These are phyloP conservation scores for Andrena dorsata DNA, from an alignment of 2,888 invertebrate genomes.

Conservation along the genomic window DNA sequence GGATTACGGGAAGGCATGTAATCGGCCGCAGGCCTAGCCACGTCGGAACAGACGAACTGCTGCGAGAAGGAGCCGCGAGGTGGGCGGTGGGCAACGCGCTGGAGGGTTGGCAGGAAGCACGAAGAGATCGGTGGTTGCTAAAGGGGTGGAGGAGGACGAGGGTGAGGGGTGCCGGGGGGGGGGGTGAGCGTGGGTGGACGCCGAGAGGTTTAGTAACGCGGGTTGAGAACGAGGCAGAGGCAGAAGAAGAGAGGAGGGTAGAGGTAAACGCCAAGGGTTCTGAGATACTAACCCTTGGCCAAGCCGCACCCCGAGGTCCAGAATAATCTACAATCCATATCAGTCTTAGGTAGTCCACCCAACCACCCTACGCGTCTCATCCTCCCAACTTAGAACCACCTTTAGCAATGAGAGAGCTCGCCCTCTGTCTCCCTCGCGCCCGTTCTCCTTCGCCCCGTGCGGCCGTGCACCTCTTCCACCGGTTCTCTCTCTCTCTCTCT, in stretches of 20 bases:
- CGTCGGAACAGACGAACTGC: slow-evolving; percentile 77
- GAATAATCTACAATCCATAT: slow-evolving; percentile 85
- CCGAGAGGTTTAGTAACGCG: slow-evolving; percentile 75
- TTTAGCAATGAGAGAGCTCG: slow-evolving; percentile 77
- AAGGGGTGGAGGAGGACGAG: slow-evolving; percentile 29
- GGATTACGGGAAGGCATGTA: slow-evolving; percentile 83
- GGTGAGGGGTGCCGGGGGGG: no score
- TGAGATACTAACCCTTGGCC: slow-evolving; percentile 84
- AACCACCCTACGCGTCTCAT: slow-evolving; percentile 66
- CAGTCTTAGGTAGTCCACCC: slow-evolving; percentile 84
- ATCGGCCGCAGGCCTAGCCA: slow-evolving; percentile 80
- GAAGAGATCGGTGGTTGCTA: slow-evolving; percentile 63
- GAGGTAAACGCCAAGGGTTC: slow-evolving; percentile 75
- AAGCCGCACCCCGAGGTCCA: slow-evolving; percentile 84
- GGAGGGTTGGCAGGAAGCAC: slow-evolving; percentile 56
- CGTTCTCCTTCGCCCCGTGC: slow-evolving; percentile 17
- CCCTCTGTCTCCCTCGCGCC: slow-evolving; percentile 49
- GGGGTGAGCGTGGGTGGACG: slow-evolving; percentile 63
- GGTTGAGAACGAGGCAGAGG: slow-evolving; percentile 70
- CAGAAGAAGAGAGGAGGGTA: slow-evolving; percentile 66
- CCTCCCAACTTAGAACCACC: slow-evolving; percentile 77
- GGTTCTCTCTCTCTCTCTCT: slow-evolving; percentile 57
- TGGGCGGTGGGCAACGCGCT: slow-evolving; percentile 62
- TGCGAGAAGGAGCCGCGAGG: slow-evolving; percentile 69
- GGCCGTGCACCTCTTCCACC: slow-evolving; percentile 40